phyloP scores from a whole-genome alignment of 2,888 invertebrate species.

The Tiliacea aurago region DNA sequence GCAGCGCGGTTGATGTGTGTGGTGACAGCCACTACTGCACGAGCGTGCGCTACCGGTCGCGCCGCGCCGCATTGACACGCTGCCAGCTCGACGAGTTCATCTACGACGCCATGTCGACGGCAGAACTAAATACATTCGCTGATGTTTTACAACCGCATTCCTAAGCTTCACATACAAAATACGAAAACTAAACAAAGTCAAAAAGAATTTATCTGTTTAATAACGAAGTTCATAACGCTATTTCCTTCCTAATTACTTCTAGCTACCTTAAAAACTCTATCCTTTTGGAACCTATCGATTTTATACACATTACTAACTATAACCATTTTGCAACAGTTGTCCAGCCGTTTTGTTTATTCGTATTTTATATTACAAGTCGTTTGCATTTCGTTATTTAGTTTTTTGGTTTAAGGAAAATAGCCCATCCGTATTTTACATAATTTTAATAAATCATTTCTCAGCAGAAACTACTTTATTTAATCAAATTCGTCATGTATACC shows the following conservation, averaged over 20 bases:
- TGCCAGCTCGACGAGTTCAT: conserved; percentile 25
- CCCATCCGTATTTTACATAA: conserved; percentile 53
- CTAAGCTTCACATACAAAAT: conserved; percentile 69
- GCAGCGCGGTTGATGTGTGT: conserved; percentile 6
- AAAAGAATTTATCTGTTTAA: conserved; percentile 79
- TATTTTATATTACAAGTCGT: conserved; percentile 64
- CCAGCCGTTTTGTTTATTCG: conserved; percentile 59
- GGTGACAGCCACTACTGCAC: neutral
- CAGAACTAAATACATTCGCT: conserved; percentile 42
- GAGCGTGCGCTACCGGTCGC: neutral
- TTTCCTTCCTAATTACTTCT: conserved; percentile 83
- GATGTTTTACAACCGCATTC: conserved; percentile 45
- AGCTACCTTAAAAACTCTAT: conserved; percentile 83
- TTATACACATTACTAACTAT: conserved; percentile 70
- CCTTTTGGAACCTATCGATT: conserved; percentile 72
- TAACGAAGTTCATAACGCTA: conserved; percentile 80
- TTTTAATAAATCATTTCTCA: conserved; percentile 58
- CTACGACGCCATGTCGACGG: conserved; percentile 15
- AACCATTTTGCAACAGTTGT: conserved; percentile 55
- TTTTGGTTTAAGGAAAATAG: conserved; percentile 66
- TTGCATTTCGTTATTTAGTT: conserved; percentile 54
- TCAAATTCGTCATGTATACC: conserved; percentile 65
- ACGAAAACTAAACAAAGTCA: conserved; percentile 76
- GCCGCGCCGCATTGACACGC: conserved; percentile 1
- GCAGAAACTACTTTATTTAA: conserved; percentile 60